Evolutionary conservation across 2,113 vertebrate species (phyloP), one percentile per base, ranked within the genome.

Genomic region (Chaetops frenatus): DNA sequence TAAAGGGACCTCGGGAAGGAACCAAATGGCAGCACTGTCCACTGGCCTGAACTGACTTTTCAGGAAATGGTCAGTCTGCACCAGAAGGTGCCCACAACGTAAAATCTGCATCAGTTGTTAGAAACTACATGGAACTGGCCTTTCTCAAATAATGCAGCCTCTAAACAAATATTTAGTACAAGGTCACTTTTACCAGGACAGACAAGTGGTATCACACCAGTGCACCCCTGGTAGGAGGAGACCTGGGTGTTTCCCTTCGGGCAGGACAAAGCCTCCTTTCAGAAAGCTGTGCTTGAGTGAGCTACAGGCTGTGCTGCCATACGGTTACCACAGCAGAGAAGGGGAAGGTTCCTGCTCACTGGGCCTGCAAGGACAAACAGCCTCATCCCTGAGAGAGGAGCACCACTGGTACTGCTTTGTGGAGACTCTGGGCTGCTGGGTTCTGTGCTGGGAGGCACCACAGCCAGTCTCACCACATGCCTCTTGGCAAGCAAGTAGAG

Each of bases 291-390:
- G 28, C 8, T 20, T 35, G 47, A 15, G 23, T 22, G 35, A 48
- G 22, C 23, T n/a, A 0, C 36, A 20, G 28, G 6, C 18, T 35
- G 36, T 53, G 62, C 47, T 64, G 70, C 62, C 25, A 9, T 9
- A 4, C 0, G 3, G 5, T 8, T 27, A 19, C 12, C 66, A 3
- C 45, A 28, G 51, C 0, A 0, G 12, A 35, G 45, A 47, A 42
- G 51, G 29, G 7, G 6, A 77, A 8, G 54, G 40, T 11, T 64
- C 36, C 65, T 47, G 20, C 44, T 47, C 53, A 7, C 36, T 5
- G 25, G 25, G 4, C 50, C 64, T 77, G 40, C 67, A n/a, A 76
- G 47, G 24, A 44, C 40, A 36, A 71, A 21, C 12, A 18, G 7
- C 3, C 36, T 57, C 18, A 15, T 6, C 47, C 28, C 44, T 1